Evolutionary conservation across 2,113 vertebrate genomes (phyloP), one percentile per base, ranked within the genome.

Genomic region (Sinocyclocheilus anshuiensis): DNA sequence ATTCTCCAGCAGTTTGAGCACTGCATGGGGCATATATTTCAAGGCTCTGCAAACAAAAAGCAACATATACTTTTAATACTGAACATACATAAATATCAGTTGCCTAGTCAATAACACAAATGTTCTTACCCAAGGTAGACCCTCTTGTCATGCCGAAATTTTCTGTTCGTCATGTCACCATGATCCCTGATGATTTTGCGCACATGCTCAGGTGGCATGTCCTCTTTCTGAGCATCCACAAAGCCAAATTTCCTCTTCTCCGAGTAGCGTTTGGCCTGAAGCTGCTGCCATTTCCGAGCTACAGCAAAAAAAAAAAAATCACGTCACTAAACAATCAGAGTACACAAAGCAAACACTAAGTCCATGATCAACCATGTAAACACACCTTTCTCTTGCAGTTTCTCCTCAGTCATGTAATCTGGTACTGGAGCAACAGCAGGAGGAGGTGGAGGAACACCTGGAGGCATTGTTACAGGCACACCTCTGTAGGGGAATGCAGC

Each of bases 211-310:
- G 98, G 98, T 0, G 98, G 98, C 98, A 99, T 99, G 90, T 99
- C 98, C 91, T 99, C 98, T 90, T 99, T 99, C 94, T 99, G 98
- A 26, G 98, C 96, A 88, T 99, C 98, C 93, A 99, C 98, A 92
- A 99, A 99, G 0, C 98, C 98, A 91, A 99, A 99, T 91, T 99
- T 99, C 61, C 98, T 96, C 87, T 99, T 99, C 92, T 99, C 98
- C 0, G 98, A 97, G 88, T 99, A 99, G 82, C 98, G 97, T 87
- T 99, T 99, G 39, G 98, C 97, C 92, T 99, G 98, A 87, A 99
- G 90, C 83, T 99, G 98, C 92, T 99, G 98, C 98, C 98, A 99
- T 92, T 99, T 99, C 53, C 98, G 95, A 26, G 98, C 98, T 99
- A 91, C 33, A 76, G 82, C 15, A 71, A 39, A 33, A 7, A 71